Evolutionary conservation across 2,797 vertebrate genomes (phyloP).

Genomic region (Lepidocolaptes lacrymiger): DNA sequence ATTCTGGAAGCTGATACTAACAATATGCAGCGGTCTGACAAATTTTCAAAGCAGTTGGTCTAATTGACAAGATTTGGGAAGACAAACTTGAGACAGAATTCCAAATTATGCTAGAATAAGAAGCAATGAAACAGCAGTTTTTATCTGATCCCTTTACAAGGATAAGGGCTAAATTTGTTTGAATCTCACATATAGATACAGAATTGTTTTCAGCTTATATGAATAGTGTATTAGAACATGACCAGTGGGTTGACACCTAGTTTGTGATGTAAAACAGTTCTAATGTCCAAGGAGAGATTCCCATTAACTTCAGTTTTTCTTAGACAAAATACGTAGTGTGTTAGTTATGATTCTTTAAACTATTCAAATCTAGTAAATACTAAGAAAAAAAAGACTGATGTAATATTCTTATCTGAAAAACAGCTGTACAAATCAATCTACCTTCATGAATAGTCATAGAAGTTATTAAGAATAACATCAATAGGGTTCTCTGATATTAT

Average conservation of each 20-base stretch:
- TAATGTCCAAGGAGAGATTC: neutral
- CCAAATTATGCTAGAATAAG: neutral
- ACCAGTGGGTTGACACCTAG: neutral
- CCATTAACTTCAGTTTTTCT: neutral
- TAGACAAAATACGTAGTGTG: neutral
- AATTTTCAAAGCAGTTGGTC: neutral
- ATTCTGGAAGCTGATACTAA: neutral
- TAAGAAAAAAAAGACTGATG: neutral
- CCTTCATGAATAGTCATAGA: constrained; percentile 19
- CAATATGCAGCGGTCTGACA: neutral
- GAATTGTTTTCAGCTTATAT: neutral
- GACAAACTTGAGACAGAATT: neutral
- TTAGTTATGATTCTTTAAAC: neutral
- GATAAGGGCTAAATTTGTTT: neutral
- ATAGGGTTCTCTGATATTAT: neutral
- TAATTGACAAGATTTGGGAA: neutral
- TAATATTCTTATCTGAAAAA: constrained; percentile 7
- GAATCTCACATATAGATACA: neutral
- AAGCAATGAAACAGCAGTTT: neutral
- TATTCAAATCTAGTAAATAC: neutral
- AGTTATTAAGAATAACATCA: neutral
- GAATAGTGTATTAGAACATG: neutral
- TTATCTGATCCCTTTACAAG: neutral
- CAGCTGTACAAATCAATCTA: neutral
- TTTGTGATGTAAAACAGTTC: neutral